These are phyloP conservation scores for Aphrocallistes beatrix DNA, from an alignment of 37 sponge, comb jelly and placozoan genomes.

Conservation along the genomic window DNA sequence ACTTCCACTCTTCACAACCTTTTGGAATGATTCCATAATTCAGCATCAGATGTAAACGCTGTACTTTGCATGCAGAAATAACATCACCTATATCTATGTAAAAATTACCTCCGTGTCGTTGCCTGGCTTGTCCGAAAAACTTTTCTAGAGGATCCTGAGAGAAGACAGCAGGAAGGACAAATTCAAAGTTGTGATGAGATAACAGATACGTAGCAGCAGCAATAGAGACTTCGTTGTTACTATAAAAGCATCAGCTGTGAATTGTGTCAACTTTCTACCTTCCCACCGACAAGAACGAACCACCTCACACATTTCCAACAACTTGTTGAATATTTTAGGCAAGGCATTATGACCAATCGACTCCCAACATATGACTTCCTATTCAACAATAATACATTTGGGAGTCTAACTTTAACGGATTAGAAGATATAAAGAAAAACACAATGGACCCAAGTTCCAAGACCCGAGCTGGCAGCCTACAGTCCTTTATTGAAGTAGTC, in stretches of 20 bases:
- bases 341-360: too few species aligned
- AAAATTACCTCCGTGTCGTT: neutral
- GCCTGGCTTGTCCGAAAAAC: conserved; percentile 16
- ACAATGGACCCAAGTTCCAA: too few species aligned
- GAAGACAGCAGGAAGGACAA: neutral
- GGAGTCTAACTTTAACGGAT: too few species aligned
- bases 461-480: too few species aligned
- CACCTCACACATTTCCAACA: neutral
- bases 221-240: neutral
- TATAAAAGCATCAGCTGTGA: neutral
- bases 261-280: neutral
- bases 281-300: neutral
- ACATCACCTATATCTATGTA: neutral
- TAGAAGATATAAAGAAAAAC: too few species aligned
- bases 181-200: neutral
- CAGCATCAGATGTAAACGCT: conserved; percentile 10
- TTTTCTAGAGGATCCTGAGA: conserved; percentile 17
- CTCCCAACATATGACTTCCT: too few species aligned
- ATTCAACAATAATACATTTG: too few species aligned
- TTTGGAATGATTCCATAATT: neutral
- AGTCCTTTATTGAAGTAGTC: too few species aligned
- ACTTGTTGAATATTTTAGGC: neutral
- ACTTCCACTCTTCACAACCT: neutral
- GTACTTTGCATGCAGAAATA: neutral
- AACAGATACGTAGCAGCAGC: neutral